phyloP scores from a whole-genome alignment of 1,140 invertebrate genomes.

The Drosophila sp. region DNA sequence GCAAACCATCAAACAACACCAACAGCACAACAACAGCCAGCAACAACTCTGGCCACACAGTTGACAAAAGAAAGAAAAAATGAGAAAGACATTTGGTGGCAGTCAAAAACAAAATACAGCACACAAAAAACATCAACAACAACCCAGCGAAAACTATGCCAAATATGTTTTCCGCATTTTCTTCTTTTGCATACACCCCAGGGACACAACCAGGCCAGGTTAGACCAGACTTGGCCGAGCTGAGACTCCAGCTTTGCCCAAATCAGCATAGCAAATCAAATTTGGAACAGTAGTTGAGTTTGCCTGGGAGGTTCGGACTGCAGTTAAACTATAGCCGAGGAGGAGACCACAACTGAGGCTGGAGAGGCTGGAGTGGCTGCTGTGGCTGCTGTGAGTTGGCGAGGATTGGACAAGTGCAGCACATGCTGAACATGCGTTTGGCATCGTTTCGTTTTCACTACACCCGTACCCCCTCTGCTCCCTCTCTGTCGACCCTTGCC shows the following conservation, averaged over 20 bases:
- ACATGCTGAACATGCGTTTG: slow-evolving; percentile 75
- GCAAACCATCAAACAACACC: slow-evolving; percentile 28
- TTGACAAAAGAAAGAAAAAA: slow-evolving; percentile 43
- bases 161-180: slow-evolving; percentile 80
- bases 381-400: not conserved
- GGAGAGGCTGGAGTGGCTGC: slow-evolving; percentile 1
- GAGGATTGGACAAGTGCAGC: slow-evolving; percentile 62
- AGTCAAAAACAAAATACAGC: slow-evolving; percentile 15
- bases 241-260: slow-evolving; percentile 30
- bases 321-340: not conserved
- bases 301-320: slow-evolving; percentile 3
- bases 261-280: slow-evolving; percentile 79
- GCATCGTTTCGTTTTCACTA: slow-evolving; percentile 69
- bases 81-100: not conserved
- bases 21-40: slow-evolving; percentile 9
- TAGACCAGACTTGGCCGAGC: not conserved
- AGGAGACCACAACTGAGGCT: not conserved
- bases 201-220: slow-evolving; percentile 33
- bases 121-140: not conserved
- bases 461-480: not conserved
- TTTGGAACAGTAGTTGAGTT: slow-evolving; percentile 78
- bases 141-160: slow-evolving; percentile 64
- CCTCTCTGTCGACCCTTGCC: not conserved
- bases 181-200: slow-evolving; percentile 54
- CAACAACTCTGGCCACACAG: slow-evolving; percentile 36